phyloP scores from a whole-genome alignment of 2,797 vertebrate genomes.

The Tinamus major region DNA sequence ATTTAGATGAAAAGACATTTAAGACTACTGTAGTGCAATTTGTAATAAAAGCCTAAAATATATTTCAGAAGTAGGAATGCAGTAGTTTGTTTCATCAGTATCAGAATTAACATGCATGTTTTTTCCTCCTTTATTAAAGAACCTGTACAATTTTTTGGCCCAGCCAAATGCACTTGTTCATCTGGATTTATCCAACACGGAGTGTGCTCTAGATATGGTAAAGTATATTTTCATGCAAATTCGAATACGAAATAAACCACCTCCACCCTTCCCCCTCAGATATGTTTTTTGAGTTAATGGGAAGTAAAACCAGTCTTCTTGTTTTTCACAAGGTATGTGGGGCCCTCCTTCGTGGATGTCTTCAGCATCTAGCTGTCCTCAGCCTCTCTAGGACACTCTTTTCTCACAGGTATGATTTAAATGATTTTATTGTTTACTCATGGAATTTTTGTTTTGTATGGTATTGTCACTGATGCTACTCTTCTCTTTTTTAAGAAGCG shows the following conservation, averaged over 20 bases:
- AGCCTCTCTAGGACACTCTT: conserved; percentile 93
- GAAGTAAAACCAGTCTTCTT: not conserved
- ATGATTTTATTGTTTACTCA: not conserved
- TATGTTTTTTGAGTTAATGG: not conserved
- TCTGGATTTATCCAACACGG: conserved; percentile 95
- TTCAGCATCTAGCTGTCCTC: conserved; percentile 89
- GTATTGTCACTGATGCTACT: not conserved
- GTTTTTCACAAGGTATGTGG: conserved; percentile 87
- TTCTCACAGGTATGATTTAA: conserved; percentile 88
- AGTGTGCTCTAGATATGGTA: conserved; percentile 95
- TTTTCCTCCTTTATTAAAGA: conserved; percentile 76
- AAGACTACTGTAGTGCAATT: not conserved
- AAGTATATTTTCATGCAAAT: not conserved
- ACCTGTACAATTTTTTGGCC: conserved; percentile 92
- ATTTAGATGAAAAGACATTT: not conserved
- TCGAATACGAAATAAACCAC: not conserved
- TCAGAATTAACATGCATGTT: not conserved
- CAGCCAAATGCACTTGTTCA: conserved; percentile 91
- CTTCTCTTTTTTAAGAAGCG: not conserved
- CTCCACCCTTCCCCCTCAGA: not conserved
- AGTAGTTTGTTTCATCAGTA: not conserved
- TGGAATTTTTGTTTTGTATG: not conserved
- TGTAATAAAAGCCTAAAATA: not conserved
- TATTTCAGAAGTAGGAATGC: not conserved
- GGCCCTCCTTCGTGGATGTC: conserved; percentile 91